A percentile compares a stretch with the other conserved stretches of the same genome.
phyloP scores from a whole-genome alignment of 2,797 vertebrate species.

The Ctenosaura bakeri region DNA sequence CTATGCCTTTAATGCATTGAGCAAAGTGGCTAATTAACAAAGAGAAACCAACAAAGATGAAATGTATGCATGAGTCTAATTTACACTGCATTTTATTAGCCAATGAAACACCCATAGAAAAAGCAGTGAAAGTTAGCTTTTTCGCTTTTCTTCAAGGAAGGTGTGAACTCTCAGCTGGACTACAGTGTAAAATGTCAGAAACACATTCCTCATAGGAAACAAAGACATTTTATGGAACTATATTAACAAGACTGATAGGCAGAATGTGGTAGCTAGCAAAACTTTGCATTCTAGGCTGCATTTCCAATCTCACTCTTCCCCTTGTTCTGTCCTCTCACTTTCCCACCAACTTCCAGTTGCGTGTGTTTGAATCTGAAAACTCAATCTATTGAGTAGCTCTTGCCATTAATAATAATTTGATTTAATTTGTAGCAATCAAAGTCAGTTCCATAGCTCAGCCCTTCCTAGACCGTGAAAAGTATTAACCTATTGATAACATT shows the following conservation, averaged over 20 bases:
- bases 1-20: constrained; percentile 3
- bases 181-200: rapidly evolving
- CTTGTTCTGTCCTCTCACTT: neutral
- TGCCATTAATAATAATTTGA: neutral
- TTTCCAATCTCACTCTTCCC: neutral
- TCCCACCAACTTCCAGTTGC: neutral
- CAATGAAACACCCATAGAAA: constrained; percentile 23
- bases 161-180: constrained; percentile 18
- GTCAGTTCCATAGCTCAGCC: no score
- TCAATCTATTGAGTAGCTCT: neutral
- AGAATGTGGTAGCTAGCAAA: neutral
- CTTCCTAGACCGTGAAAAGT: neutral
- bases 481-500: neutral
- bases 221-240: neutral
- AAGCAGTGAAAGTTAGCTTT: constrained; percentile 22
- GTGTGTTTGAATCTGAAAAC: neutral
- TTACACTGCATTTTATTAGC: constrained; percentile 38
- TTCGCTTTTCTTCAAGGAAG: constrained; percentile 15
- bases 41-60: constrained; percentile 18
- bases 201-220: constrained; percentile 8
- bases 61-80: rapidly evolving
- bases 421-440: no score
- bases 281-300: neutral
- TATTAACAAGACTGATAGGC: constrained; percentile 16
- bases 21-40: constrained; percentile 5